Percentiles rank a stretch among this genome's conserved stretches.
These are phyloP conservation scores for Baronia brevicornis DNA, from an alignment of 2,888 invertebrate genomes.

Conservation along the genomic window DNA sequence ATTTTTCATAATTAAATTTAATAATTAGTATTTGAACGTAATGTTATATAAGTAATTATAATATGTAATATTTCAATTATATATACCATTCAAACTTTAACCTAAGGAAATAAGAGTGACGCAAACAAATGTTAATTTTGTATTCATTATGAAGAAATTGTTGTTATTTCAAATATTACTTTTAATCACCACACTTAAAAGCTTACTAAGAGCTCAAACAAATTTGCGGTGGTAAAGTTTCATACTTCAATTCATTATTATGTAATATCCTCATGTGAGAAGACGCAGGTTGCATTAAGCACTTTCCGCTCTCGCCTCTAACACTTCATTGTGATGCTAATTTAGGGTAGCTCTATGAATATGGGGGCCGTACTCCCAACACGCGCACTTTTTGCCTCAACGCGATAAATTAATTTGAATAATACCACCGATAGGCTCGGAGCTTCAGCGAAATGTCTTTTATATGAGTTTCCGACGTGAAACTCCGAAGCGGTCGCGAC, in stretches of 20 bases:
- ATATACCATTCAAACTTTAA: too few species aligned
- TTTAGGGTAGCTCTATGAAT: constrained; percentile 70
- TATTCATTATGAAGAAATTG: too few species aligned
- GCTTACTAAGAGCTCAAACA: constrained; percentile 44
- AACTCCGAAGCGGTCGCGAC: constrained; percentile 37
- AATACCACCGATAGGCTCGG: constrained; percentile 68
- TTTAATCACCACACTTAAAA: too few species aligned
- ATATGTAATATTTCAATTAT: too few species aligned
- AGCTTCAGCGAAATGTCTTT: constrained; percentile 61
- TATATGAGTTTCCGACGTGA: constrained; percentile 62
- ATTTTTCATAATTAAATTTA: constrained; percentile 53
- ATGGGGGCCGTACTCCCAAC: constrained; percentile 56
- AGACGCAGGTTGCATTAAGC: constrained; percentile 63
- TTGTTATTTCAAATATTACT: too few species aligned
- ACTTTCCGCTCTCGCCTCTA: constrained; percentile 58
- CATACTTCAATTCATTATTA: constrained; percentile 62
- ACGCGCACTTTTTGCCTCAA: constrained; percentile 69
- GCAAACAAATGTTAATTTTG: too few species aligned
- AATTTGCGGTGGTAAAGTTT: constrained; percentile 54
- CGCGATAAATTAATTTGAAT: constrained; percentile 72
- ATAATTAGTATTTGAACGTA: too few species aligned
- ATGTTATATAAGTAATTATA: too few species aligned
- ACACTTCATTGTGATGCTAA: constrained; percentile 75
- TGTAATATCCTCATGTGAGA: constrained; percentile 61
- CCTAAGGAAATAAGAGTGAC: too few species aligned